Percentiles rank a stretch among this genome's conserved stretches.
phyloP scores from a whole-genome alignment of 2,888 invertebrate genomes.

The Lycocerus yunnanus region DNA sequence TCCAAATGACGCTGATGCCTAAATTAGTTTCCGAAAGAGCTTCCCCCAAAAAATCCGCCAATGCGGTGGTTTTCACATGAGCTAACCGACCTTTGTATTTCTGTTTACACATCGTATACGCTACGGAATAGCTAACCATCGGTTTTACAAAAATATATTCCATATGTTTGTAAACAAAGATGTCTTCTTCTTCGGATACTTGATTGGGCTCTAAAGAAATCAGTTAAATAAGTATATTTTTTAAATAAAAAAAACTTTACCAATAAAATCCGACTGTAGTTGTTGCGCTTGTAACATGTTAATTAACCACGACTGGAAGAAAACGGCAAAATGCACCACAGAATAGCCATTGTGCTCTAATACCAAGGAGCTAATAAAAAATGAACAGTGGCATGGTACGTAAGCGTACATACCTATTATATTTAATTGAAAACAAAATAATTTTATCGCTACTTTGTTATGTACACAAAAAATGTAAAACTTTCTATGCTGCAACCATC shows the following conservation, averaged over 20 bases:
- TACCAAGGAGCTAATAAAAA: neutral
- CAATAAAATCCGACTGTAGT: neutral
- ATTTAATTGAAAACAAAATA: neutral
- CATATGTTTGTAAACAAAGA: neutral
- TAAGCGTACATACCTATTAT: neutral
- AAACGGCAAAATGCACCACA: neutral
- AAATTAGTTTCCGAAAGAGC: conserved; percentile 56
- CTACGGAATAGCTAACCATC: neutral
- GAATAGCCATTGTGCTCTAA: neutral
- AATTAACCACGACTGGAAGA: neutral
- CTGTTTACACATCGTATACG: neutral
- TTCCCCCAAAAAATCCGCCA: conserved; percentile 58
- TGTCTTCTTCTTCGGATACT: neutral
- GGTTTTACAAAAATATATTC: neutral
- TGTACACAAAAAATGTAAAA: too few species aligned
- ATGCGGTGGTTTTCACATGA: conserved; percentile 55
- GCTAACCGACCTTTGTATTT: conserved; percentile 46
- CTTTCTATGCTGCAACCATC: too few species aligned
- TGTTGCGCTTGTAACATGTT: neutral
- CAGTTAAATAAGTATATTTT: neutral
- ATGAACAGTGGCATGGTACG: neutral
- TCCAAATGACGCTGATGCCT: conserved; percentile 50
- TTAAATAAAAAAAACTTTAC: neutral
- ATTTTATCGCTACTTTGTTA: too few species aligned
- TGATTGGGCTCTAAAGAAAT: neutral